phyloP scores from a whole-genome alignment of 2,797 vertebrate species.

The Pseudochirops corinnae region DNA sequence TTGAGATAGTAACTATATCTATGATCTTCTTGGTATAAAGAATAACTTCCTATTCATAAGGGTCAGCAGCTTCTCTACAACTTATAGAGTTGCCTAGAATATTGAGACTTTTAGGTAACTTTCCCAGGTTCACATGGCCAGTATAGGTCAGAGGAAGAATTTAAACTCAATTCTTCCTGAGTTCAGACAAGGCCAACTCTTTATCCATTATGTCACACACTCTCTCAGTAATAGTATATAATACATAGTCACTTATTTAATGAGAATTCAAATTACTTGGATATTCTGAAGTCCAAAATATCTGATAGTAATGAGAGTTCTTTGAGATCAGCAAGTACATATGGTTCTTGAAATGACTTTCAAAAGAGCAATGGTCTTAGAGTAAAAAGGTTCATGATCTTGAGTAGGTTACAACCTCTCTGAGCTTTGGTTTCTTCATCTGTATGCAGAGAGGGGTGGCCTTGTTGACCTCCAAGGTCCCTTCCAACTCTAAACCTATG shows the following conservation, averaged over 20 bases:
- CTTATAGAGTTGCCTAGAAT: neutral
- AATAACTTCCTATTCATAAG: neutral
- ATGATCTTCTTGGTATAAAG: neutral
- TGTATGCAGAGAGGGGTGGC: neutral
- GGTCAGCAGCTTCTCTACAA: neutral
- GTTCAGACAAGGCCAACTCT: neutral
- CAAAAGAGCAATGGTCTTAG: neutral
- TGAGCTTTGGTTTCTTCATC: neutral
- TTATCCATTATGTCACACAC: neutral
- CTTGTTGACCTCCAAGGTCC: neutral
- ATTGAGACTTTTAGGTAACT: neutral
- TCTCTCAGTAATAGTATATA: neutral
- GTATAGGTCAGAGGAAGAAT: neutral
- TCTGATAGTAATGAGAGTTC: neutral
- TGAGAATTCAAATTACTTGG: neutral
- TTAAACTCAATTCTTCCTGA: neutral
- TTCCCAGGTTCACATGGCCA: neutral
- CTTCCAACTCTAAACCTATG: neutral
- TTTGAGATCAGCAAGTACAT: neutral
- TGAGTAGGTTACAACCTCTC: neutral
- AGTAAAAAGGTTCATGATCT: neutral
- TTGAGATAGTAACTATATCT: neutral
- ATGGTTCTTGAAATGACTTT: neutral
- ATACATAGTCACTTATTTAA: neutral
- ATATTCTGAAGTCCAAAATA: neutral